phyloP scores from a whole-genome alignment of 2,113 vertebrate species.

The Calidris pugnax region DNA sequence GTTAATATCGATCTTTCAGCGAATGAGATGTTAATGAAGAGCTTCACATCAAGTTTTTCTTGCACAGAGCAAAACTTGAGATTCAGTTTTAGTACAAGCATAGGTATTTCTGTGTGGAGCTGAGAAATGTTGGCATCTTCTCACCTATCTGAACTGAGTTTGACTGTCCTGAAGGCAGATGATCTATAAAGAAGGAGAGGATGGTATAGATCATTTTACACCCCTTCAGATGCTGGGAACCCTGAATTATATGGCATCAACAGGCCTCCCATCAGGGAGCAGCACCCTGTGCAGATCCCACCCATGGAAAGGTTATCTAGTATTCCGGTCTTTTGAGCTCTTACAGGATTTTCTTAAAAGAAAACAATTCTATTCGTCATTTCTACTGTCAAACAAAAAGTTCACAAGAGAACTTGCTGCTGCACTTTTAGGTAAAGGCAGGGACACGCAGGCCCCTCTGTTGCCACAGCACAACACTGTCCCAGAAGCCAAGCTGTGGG shows the following conservation, averaged over 20 bases:
- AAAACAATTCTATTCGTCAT: neutral
- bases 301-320: neutral
- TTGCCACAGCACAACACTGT: neutral
- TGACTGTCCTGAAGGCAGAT: neutral
- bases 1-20: neutral
- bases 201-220: neutral
- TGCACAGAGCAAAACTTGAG: neutral
- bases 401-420: neutral
- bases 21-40: neutral
- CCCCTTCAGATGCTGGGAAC: neutral
- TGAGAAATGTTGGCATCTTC: neutral
- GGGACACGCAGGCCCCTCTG: neutral
- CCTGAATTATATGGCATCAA: neutral
- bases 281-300: neutral
- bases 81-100: neutral
- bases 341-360: neutral
- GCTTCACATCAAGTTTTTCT: neutral
- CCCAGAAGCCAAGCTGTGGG: neutral
- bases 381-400: neutral
- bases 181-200: neutral
- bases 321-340: neutral
- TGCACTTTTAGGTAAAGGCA: neutral
- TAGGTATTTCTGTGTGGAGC: neutral
- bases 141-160: neutral
- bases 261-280: accelerated